Evolutionary conservation across 2,888 invertebrate genomes (phyloP).

Genomic region (Caenorhabditis sp.): DNA sequence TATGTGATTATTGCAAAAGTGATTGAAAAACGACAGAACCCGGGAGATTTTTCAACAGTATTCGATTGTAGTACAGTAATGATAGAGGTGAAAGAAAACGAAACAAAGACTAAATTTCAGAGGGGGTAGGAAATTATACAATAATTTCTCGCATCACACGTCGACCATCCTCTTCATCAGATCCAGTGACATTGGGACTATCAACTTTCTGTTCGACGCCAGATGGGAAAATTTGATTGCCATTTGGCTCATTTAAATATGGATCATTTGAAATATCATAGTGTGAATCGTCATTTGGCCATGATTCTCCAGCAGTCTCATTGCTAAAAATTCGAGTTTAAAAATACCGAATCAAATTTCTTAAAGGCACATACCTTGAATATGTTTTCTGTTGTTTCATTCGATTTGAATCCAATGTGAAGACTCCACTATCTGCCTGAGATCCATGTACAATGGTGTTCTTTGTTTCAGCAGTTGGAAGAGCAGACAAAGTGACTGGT

Average conservation of each 20-base stretch:
- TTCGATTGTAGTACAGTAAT: background rate
- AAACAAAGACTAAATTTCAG: background rate
- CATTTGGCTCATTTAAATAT: conserved; percentile 22
- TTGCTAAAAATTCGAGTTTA: too few species aligned
- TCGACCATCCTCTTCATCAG: conserved; percentile 41
- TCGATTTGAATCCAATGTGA: conserved; percentile 51
- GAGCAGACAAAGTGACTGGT: conserved; percentile 18
- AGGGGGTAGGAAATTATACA: conserved; percentile 25
- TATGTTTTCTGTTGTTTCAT: conserved; percentile 32
- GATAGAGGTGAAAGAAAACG: background rate
- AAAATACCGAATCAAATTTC: too few species aligned
- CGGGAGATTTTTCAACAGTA: background rate
- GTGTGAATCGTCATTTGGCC: conserved; percentile 32
- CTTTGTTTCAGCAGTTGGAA: conserved; percentile 50
- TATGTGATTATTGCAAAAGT: background rate
- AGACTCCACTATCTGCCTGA: conserved; percentile 62
- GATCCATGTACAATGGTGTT: conserved; percentile 58
- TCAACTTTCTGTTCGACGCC: conserved; percentile 1
- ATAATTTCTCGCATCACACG: conserved; percentile 54
- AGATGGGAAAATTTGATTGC: conserved; percentile 30
- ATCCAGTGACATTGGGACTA: conserved; percentile 14
- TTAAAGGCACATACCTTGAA: conserved; percentile 26
- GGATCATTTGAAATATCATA: conserved; percentile 41
- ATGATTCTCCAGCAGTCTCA: conserved; percentile 43
- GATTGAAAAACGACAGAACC: background rate